These are phyloP conservation scores for Sitophilus oryzae DNA, from an alignment of 1,140 invertebrate species.

Conservation along the genomic window DNA sequence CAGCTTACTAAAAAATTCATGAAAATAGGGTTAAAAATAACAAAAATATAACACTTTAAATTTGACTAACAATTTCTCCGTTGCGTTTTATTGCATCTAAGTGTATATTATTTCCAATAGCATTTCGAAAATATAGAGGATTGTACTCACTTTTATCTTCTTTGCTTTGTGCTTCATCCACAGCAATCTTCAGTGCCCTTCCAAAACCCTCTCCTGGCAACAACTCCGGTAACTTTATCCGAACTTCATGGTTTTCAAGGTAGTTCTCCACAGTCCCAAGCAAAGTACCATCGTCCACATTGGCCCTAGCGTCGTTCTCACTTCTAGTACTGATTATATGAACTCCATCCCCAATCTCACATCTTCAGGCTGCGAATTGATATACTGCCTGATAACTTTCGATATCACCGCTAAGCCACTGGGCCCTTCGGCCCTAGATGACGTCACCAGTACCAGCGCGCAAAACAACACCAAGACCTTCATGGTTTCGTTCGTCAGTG, in stretches of 20 bases:
- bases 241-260: slow-evolving; percentile 60
- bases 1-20: not conserved
- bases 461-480: slow-evolving; percentile 39
- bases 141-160: slow-evolving; percentile 26
- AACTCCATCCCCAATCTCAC: slow-evolving; percentile 58
- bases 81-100: not conserved
- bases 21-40: not conserved
- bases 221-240: slow-evolving; percentile 61
- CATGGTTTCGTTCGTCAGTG: slow-evolving; percentile 33
- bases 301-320: slow-evolving; percentile 42
- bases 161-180: slow-evolving; percentile 36
- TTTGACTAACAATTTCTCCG: not conserved
- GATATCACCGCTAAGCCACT: slow-evolving; percentile 38
- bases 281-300: slow-evolving; percentile 48
- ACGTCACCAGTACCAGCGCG: slow-evolving; percentile 38
- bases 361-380: slow-evolving; percentile 40
- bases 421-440: slow-evolving; percentile 26
- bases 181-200: slow-evolving; percentile 38
- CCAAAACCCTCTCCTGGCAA: slow-evolving; percentile 44
- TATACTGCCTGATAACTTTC: slow-evolving; percentile 39
- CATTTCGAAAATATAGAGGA: not conserved
- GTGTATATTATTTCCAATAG: not conserved
- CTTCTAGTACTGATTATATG: slow-evolving; percentile 50
- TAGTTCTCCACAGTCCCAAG: slow-evolving; percentile 58
- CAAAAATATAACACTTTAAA: not conserved